phyloP scores from a whole-genome alignment of 2,888 invertebrate species.

The Formica aserva region DNA sequence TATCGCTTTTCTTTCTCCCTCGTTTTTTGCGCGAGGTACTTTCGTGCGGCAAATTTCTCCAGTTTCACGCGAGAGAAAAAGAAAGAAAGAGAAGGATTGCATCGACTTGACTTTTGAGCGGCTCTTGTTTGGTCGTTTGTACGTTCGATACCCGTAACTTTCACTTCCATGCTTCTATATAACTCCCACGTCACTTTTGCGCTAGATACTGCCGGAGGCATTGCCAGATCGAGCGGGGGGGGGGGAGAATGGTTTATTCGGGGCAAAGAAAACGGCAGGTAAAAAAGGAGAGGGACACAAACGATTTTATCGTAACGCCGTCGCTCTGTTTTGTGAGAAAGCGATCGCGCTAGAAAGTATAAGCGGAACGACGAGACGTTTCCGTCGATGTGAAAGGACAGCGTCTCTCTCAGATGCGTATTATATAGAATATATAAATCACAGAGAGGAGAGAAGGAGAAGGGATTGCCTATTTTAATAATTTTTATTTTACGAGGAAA shows the following conservation, averaged over 20 bases:
- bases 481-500: not conserved
- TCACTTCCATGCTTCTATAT: conserved; percentile 75
- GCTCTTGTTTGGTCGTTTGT: conserved; percentile 27
- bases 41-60: conserved; percentile 60
- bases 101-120: conserved; percentile 61
- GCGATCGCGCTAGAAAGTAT: conserved; percentile 38
- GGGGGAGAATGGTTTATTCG: conserved; percentile 70
- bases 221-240: conserved; percentile 51
- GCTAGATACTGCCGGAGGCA: conserved; percentile 69
- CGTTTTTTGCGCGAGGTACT: conserved; percentile 27
- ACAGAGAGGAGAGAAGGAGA: not conserved
- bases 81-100: not conserved
- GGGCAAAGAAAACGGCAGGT: conserved; percentile 44
- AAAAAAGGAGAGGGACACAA: conserved; percentile 40
- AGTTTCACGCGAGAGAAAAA: conserved; percentile 21
- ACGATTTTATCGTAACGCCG: conserved; percentile 56
- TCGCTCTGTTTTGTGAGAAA: conserved; percentile 52
- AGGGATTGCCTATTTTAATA: not conserved
- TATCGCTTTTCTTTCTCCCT: not conserved
- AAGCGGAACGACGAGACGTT: conserved; percentile 38
- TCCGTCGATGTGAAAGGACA: conserved; percentile 29
- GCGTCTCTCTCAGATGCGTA: not conserved
- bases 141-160: conserved; percentile 68
- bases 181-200: conserved; percentile 77
- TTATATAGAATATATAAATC: not conserved